Base-by-base conservation (phyloP, 2,888 invertebrate genomes). In the Ditula angustiorana region DNA sequence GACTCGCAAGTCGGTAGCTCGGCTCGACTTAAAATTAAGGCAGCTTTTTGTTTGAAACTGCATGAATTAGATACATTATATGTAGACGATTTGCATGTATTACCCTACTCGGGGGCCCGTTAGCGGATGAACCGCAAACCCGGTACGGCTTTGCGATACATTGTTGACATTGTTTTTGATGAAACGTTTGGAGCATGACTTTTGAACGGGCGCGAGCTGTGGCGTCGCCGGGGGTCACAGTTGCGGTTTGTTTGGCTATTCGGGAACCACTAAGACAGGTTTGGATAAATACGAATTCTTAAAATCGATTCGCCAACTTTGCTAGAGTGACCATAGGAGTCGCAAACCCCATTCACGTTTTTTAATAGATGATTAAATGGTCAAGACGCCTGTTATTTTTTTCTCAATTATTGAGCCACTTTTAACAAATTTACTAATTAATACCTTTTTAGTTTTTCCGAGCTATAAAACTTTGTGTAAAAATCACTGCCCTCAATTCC, bases 41-140 rank as follows among this genome's bases (percentile, higher is more conserved):
- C 78, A 78, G 79, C 79, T 83, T 88, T 87, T 86, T 86, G 85
- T 87, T 85, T 78, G 82, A 78, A 84, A 79, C 83, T 73, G 79
- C 78, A 80, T 76, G 87, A 88, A 87, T 89, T 87, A 88, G 88
- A 86, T 78, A 80, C 80, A 85, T 86, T 90, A 83, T 83, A 83
- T 83, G 71, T 70, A 71, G 72, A 70, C 71, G 71, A 72, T 73
- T 74, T 72, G 72, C 71, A 73, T 74, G 68, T 68, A 71, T 70
- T 72, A 67, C 44, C 28, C n/a, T 8, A 37, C 16, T 53, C 10
- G 33, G 63, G 41, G 10, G 21, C 28, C 35, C 26, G 58, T 44
- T 35, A 10, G 16, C 46, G 46, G 58, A 44, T 33, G 21, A 57
- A 26, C 50, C 63, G 44, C 50, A 8, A 44, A 30, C 49, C 24